Base-by-base conservation (phyloP, 2,888 invertebrate genomes). In the Nomada fabriciana region DNA sequence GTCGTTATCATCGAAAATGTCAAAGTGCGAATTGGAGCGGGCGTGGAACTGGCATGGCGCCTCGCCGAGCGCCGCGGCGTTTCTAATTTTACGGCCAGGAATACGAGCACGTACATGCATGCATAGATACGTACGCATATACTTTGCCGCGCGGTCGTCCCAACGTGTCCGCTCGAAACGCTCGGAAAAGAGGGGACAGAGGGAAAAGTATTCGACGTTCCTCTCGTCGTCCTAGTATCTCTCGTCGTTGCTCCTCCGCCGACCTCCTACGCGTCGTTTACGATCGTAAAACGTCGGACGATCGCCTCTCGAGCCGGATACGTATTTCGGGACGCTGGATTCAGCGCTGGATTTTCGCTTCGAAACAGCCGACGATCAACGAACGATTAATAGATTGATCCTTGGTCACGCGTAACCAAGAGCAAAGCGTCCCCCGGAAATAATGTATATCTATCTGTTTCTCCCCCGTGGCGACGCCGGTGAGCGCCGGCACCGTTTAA, bases 1-100 rank as follows among this genome's bases (percentile, higher is more conserved):
- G 55, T 50, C 42, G 80, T 84, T 84, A 84, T 84, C 84, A 84
- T 80, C 80, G 84, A 69, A 80, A 84, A 84, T 84, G 84, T 84
- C 84, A 84, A 84, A 84, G 85, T 83, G 75, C 80, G 85, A 85
- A 85, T 84, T 85, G 82, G 84, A 85, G 85, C 84, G 82, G 25
- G 61, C 71, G 76, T 76, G 85, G 80, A 82, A 76, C 85, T 84
- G 85, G 85, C 85, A 79, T 84, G 85, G 85, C 85, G 82, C 79
- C 85, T 76, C 76, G 82, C 69, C 84, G 77, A 84, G 77, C 84
- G 84, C 80, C 78, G 70, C 80, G 70, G 57, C 75, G 75, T 82
- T 86, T 86, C 86, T 86, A 86, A 86, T 86, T 86, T 86, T 86
- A 86, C 84, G 76, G 83, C 43, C 78, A 73, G 64, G 65, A 76